Evolutionary conservation across 2,888 invertebrate genomes (phyloP), one percentile per base, ranked within the genome.

Genomic region (Linnaemya tessellans): DNA sequence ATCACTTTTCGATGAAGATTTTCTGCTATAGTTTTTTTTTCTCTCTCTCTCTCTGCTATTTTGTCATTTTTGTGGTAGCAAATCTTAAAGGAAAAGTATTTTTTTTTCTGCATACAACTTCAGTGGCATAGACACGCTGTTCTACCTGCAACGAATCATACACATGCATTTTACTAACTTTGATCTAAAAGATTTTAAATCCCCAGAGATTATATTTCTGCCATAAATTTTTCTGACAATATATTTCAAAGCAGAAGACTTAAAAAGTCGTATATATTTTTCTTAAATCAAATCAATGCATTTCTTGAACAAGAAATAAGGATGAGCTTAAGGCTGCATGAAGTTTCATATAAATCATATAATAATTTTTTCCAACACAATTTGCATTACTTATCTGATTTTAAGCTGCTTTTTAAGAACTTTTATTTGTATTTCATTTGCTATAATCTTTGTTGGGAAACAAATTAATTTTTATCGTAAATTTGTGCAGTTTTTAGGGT

Each of bases 221-320:
- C 22, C 56, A 73, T 73, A 73, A 56, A 73, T 65, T 73, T 38
- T 65, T 73, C 56, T 80, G 80, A 73, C 80, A 73, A 80, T 38
- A 38, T 46, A 65, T 56, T 65, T 71, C 35, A 46, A 49, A 35
- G 71, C 65, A 46, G 1, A 38, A 64, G 54, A 65, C 49, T 65
- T 80, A 73, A 70, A 38, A 58, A 80, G 56, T 71, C 71, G 62
- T 73, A 58, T 11, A 73, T 1, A 49, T 68, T 46, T 49, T 30
- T 54, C 5, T 10, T 20, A 56, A 46, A 56, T 65, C 22, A 80
- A 80, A 73, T 64, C 71, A 56, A 64, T 70, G 56, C 7, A 30
- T 60, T 62, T 54, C 41, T 62, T 15, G 9, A 22, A 0, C 9
- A 25, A 46, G 5, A 49, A 64, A 22, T 25, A 79, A 43, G n/a